Evolutionary conservation across 1,140 invertebrate genomes (phyloP).

Genomic region (Plodia interpunctella): DNA sequence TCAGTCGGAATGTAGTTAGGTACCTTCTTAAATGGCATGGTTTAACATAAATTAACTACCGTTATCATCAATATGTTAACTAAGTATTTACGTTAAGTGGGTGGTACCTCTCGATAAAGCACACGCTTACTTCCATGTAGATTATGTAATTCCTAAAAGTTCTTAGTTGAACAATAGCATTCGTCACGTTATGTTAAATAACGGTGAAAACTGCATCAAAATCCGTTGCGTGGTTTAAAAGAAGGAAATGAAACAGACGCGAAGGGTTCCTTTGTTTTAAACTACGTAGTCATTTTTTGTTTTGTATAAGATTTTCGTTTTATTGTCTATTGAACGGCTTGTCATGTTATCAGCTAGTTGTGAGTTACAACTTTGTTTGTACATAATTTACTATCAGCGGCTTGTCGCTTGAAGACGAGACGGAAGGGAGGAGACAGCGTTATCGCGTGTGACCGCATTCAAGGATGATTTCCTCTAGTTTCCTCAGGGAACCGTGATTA

Average conservation of each 20-base stretch:
- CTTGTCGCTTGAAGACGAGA: not conserved
- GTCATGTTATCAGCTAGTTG: slow-evolving; percentile 12
- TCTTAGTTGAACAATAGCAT: too few relatives aligned
- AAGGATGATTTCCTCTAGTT: slow-evolving; percentile 24
- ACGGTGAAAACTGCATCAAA: too few relatives aligned
- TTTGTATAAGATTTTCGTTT: too few relatives aligned
- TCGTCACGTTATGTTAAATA: too few relatives aligned
- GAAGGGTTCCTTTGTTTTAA: too few relatives aligned
- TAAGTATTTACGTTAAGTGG: not conserved
- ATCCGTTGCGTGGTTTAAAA: too few relatives aligned
- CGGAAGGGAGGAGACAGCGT: slow-evolving; percentile 14
- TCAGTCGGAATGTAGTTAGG: not conserved
- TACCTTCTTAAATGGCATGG: not conserved
- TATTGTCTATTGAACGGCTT: too few relatives aligned
- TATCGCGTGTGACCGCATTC: slow-evolving; percentile 28
- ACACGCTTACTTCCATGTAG: too few relatives aligned
- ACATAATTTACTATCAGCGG: slow-evolving; percentile 1
- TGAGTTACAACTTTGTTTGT: slow-evolving; percentile 25
- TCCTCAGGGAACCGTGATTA: not conserved
- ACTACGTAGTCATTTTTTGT: too few relatives aligned
- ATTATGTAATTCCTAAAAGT: too few relatives aligned
- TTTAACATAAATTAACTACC: slow-evolving; percentile 3
- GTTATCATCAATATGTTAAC: slow-evolving; percentile 1
- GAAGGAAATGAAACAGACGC: too few relatives aligned
- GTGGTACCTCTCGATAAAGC: not conserved